Percentiles rank a stretch among this genome's conserved stretches.
phyloP scores from a whole-genome alignment of 2,113 vertebrate genomes.

The Progne subis region DNA sequence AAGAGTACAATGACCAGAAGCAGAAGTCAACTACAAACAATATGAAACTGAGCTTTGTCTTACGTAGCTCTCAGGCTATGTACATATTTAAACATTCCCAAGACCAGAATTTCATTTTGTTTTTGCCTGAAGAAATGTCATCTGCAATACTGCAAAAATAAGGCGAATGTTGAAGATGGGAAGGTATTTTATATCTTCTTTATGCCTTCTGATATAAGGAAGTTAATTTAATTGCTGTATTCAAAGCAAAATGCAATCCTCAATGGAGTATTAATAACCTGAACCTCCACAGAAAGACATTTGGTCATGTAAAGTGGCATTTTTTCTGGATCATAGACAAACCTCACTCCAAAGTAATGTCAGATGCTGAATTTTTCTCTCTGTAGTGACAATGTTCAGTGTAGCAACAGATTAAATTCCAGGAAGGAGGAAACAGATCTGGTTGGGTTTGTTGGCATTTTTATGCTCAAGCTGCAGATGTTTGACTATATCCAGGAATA shows the following conservation, averaged over 20 bases:
- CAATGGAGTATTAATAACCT: neutral
- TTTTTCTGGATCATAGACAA: neutral
- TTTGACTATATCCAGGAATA: neutral
- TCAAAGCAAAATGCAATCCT: neutral
- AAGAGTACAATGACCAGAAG: neutral
- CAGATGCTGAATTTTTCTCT: neutral
- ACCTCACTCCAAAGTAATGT: neutral
- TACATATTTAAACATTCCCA: neutral
- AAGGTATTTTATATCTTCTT: neutral
- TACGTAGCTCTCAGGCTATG: neutral
- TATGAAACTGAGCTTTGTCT: neutral
- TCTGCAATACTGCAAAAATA: neutral
- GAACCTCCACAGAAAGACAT: neutral
- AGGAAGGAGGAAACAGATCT: neutral
- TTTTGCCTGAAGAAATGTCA: neutral
- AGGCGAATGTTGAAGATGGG: neutral
- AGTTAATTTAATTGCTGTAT: slow-evolving; percentile 2
- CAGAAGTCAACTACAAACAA: neutral
- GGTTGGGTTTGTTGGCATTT: neutral
- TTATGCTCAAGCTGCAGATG: neutral
- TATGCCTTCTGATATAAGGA: neutral
- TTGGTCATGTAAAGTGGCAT: neutral
- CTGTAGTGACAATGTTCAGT: neutral
- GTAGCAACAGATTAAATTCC: neutral
- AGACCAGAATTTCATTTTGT: neutral